phyloP scores from a whole-genome alignment of 2,888 invertebrate genomes.

The Drosophila tripunctata region DNA sequence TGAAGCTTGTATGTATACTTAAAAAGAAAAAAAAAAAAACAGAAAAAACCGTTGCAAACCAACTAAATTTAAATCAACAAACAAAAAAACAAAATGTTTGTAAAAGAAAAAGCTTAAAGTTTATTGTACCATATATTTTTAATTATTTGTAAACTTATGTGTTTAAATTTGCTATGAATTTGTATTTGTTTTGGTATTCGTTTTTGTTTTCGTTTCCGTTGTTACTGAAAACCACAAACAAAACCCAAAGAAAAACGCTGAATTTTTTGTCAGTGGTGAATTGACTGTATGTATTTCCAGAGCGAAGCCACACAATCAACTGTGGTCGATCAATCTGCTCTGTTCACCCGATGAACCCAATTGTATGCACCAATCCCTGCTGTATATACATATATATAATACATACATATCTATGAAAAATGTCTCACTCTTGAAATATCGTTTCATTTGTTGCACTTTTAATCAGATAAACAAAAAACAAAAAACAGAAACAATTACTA shows the following conservation, averaged over 20 bases:
- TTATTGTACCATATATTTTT: constrained; percentile 20
- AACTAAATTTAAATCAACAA: constrained; percentile 27
- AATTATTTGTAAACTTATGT: not conserved
- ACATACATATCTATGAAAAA: constrained; percentile 3
- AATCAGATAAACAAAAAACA: constrained; percentile 3
- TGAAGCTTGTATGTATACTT: constrained; percentile 64
- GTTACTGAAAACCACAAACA: constrained; percentile 17
- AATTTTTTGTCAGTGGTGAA: constrained; percentile 4
- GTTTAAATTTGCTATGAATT: constrained; percentile 11
- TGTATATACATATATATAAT: constrained; percentile 21
- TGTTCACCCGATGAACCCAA: constrained; percentile 30
- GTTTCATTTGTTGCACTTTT: constrained; percentile 53
- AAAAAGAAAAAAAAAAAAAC: constrained; percentile 30
- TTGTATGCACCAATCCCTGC: constrained; percentile 38
- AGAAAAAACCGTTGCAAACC: constrained; percentile 39
- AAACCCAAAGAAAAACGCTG: constrained; percentile 15
- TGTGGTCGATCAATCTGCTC: constrained; percentile 17
- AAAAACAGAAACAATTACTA: not conserved
- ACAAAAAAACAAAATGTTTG: constrained; percentile 23
- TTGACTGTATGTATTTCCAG: constrained; percentile 36
- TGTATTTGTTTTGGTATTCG: constrained; percentile 10
- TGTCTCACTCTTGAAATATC: constrained; percentile 51
- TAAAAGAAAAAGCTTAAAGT: constrained; percentile 36
- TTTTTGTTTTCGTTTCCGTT: constrained; percentile 11
- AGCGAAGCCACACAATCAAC: constrained; percentile 22